Base-by-base conservation (phyloP, 2,888 invertebrate species). In the Drosophila demipolita region DNA sequence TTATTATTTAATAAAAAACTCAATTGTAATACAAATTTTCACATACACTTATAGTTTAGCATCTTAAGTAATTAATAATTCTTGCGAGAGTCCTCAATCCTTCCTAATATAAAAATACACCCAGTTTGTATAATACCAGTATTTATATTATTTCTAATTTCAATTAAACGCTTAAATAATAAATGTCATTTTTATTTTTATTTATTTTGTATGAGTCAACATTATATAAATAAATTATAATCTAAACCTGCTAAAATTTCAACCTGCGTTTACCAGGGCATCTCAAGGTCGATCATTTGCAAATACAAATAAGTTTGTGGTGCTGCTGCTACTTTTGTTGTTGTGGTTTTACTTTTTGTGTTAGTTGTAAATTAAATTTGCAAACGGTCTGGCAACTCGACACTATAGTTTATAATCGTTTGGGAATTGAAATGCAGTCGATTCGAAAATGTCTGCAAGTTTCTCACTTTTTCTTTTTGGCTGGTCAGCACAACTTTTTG, bases 371-470 rank as follows among this genome's bases (percentile, higher is more conserved):
- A 87, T 87, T 90, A 90, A 87, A 89, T 87, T 90, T 87, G 87
- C 84, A 84, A 89, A 82, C 87, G 75, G 89, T 83, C 83, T 78
- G 74, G 86, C 86, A 80, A 85, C 85, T 77, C 83, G 40, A 38
- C 59, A 57, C 48, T 49, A 63, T 78, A 89, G 87, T 87, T 87
- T 89, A 82, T 87, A 89, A 90, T 89, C 87, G 89, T 89, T 89
- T 76, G 87, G 87, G 87, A 89, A 87, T 87, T 89, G 87, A 87
- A 87, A 89, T 90, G 85, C 87, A 87, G 71, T 89, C 87, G 82
- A 89, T 83, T 65, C 64, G 54, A 69, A 80, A 87, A 77, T 73
- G 80, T 84, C 78, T 84, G 85, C 54, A 78, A 84, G 66, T 76
- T 69, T 72, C 26, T 48, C 52, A 38, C 61, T 48, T 57, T 50